Percentiles rank a stretch among this genome's conserved stretches.
These are phyloP conservation scores for Caenorhabditis becei DNA, from an alignment of 2,888 invertebrate genomes.

Conservation along the genomic window DNA sequence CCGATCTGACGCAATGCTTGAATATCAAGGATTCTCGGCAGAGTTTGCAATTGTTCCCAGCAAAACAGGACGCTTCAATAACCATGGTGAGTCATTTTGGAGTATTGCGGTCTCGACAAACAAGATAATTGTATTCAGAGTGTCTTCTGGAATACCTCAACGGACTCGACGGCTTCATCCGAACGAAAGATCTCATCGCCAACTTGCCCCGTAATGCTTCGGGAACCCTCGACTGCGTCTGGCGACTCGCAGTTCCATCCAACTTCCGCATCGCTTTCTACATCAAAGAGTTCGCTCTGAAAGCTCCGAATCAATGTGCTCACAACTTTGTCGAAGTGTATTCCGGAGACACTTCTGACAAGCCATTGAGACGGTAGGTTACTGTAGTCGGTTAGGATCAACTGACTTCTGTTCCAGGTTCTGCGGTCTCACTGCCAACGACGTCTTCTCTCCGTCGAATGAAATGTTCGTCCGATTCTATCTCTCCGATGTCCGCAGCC, in stretches of 20 bases:
- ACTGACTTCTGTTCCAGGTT: slow-evolving; percentile 60
- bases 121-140: too few relatives aligned
- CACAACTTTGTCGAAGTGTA: slow-evolving; percentile 80
- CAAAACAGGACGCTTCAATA: slow-evolving; percentile 42
- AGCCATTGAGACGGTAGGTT: slow-evolving; percentile 68
- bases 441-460: slow-evolving; percentile 66
- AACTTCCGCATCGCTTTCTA: slow-evolving; percentile 72
- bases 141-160: slow-evolving; percentile 71
- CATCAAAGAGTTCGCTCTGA: slow-evolving; percentile 76
- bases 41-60: slow-evolving; percentile 79
- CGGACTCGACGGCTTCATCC: slow-evolving; percentile 73
- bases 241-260: slow-evolving; percentile 70
- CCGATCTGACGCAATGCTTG: slow-evolving; percentile 82
- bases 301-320: slow-evolving; percentile 79
- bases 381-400: too few relatives aligned
- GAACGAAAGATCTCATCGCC: slow-evolving; percentile 57
- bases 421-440: slow-evolving; percentile 71
- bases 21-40: slow-evolving; percentile 82
- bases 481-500: slow-evolving; percentile 58
- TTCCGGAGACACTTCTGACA: slow-evolving; percentile 74
- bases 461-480: slow-evolving; percentile 70
- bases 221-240: slow-evolving; percentile 76
- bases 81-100: slow-evolving; percentile 43
- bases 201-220: slow-evolving; percentile 58
- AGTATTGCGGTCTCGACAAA: too few relatives aligned